phyloP scores from a whole-genome alignment of 2,888 invertebrate species.

The Cheilosia scutellata region DNA sequence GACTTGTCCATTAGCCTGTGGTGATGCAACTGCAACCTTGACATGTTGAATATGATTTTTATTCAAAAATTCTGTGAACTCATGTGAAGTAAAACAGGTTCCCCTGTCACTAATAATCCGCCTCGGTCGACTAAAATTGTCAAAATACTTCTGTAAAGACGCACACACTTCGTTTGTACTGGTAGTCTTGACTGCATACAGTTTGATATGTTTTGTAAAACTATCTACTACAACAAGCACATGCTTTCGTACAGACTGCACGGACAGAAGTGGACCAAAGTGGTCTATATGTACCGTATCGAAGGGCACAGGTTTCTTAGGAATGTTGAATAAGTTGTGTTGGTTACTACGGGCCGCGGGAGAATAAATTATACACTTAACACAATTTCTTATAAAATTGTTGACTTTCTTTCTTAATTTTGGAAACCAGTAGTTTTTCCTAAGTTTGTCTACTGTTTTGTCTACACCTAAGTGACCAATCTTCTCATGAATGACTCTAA shows the following conservation, averaged over 20 bases:
- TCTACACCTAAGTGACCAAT: slow-evolving; percentile 24
- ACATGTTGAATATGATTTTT: slow-evolving; percentile 37
- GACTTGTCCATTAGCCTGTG: slow-evolving; percentile 12
- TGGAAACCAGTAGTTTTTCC: slow-evolving; percentile 39
- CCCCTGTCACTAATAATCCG: slow-evolving; percentile 25
- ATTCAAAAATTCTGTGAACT: slow-evolving; percentile 32
- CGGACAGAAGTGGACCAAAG: neutral
- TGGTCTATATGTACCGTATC: slow-evolving; percentile 15
- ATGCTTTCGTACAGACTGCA: slow-evolving; percentile 1
- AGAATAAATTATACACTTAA: neutral
- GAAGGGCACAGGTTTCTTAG: slow-evolving; percentile 9
- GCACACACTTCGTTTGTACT: slow-evolving; percentile 30
- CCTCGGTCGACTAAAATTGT: slow-evolving; percentile 39
- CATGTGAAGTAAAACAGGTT: slow-evolving; percentile 36
- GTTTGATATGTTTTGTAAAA: neutral
- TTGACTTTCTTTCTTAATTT: neutral
- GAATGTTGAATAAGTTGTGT: neutral
- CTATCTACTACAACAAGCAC: slow-evolving; percentile 15
- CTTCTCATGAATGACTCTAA: slow-evolving; percentile 30
- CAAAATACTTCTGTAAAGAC: slow-evolving; percentile 20
- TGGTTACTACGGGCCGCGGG: neutral
- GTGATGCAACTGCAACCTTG: slow-evolving; percentile 38
- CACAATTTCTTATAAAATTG: neutral
- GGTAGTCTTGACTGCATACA: slow-evolving; percentile 29
- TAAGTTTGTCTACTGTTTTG: neutral